Evolutionary conservation across 1,140 invertebrate genomes (phyloP).

Genomic region (Drosophila prosaltans): DNA sequence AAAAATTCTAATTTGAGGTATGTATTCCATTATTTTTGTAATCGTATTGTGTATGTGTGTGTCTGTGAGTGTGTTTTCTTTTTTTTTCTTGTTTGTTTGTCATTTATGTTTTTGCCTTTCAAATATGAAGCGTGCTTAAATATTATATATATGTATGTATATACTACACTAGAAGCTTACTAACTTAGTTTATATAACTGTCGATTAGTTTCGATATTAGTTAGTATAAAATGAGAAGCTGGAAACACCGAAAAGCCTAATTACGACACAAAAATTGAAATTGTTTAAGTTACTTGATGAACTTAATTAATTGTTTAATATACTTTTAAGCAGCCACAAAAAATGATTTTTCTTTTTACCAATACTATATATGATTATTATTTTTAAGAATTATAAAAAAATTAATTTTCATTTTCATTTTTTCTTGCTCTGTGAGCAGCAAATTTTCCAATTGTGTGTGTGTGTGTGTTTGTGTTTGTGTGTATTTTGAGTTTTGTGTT

Average conservation of each 20-base stretch:
- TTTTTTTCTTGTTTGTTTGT: conserved; percentile 32
- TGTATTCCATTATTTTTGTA: conserved; percentile 81
- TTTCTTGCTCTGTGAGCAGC: conserved; percentile 55
- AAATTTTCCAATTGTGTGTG: conserved; percentile 29
- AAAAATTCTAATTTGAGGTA: conserved; percentile 82
- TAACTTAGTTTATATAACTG: conserved; percentile 10
- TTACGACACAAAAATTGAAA: conserved; percentile 43
- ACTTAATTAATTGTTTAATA: conserved; percentile 55
- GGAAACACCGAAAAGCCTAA: conserved; percentile 15
- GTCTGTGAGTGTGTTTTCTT: conserved; percentile 4
- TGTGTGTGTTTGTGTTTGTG: conserved; percentile 25
- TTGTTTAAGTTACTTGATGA: conserved; percentile 17
- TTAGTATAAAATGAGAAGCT: conserved; percentile 7
- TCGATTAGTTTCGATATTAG: conserved; percentile 23
- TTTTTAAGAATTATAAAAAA: conserved; percentile 27
- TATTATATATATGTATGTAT: not conserved
- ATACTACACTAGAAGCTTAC: conserved; percentile 8
- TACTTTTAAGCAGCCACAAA: conserved; percentile 75
- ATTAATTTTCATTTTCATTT: conserved; percentile 2
- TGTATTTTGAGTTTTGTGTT: conserved; percentile 31
- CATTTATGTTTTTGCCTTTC: conserved; percentile 37
- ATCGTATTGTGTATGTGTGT: conserved; percentile 49
- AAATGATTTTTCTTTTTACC: conserved; percentile 37
- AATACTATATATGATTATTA: not conserved
- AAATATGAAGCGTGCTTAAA: conserved; percentile 23